Percentiles rank a stretch among this genome's conserved stretches.
These are phyloP conservation scores for Aplodontia rufa DNA, from an alignment of 2,113 vertebrate species.

Conservation along the genomic window DNA sequence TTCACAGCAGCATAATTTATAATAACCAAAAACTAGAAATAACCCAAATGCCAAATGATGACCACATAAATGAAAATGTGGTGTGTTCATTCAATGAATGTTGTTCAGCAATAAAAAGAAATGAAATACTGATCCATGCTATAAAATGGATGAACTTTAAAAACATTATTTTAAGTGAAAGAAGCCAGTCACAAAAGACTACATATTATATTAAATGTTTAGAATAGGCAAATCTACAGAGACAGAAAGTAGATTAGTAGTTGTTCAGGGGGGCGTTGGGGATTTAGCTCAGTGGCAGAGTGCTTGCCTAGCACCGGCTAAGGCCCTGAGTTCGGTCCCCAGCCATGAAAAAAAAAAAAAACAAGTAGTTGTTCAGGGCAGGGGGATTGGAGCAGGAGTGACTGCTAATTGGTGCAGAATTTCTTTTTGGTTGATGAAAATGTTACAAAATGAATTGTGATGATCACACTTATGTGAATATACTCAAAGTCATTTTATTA, in stretches of 20 bases:
- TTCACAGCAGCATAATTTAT: not conserved
- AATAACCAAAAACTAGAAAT: not conserved
- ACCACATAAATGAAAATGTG: constrained; percentile 18
- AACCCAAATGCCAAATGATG: constrained; percentile 4
- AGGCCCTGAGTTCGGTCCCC: no score
- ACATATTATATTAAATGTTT: not conserved
- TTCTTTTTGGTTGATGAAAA: not conserved
- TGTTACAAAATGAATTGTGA: not conserved
- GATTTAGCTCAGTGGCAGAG: no score
- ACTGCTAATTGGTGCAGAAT: not conserved
- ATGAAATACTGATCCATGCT: not conserved
- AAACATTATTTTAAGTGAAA: not conserved
- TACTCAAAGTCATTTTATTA: not conserved
- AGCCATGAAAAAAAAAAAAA: no score
- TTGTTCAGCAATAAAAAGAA: constrained; percentile 12
- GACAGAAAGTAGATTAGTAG: not conserved
- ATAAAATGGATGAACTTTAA: not conserved
- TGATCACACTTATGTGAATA: not conserved
- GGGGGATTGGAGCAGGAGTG: not conserved
- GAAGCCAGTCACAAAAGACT: not conserved
- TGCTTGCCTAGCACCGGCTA: no score
- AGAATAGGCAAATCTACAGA: not conserved
- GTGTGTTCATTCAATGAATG: not conserved
- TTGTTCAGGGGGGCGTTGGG: not conserved
- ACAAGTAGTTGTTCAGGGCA: no score